Conservation (phyloP, 2,797 vertebrate species). For the Megaceryle alcyon region DNA sequence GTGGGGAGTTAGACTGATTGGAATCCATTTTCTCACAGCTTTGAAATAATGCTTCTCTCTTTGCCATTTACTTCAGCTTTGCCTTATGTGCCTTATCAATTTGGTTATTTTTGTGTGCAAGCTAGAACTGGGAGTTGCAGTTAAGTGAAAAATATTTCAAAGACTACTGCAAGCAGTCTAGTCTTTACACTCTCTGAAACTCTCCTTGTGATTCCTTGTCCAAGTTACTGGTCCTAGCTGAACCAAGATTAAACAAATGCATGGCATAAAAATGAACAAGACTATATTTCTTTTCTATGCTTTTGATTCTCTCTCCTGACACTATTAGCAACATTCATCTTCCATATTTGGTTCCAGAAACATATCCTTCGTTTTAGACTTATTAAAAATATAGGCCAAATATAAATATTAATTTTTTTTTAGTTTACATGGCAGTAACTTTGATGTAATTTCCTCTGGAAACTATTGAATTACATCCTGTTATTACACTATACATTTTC, state of each 20-base stretch:
- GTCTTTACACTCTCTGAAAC: neutral
- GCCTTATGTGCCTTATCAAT: neutral
- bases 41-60: neutral
- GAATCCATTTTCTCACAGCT: neutral
- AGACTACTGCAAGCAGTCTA: neutral
- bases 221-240: neutral
- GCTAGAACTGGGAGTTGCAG: neutral
- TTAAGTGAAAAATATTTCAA: neutral
- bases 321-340: neutral
- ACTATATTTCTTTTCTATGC: neutral
- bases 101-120: neutral
- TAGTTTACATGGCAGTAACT: neutral
- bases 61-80: neutral
- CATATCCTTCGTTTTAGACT: accelerated
- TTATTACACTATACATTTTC: neutral
- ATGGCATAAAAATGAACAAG: neutral
- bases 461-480: neutral
- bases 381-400: neutral
- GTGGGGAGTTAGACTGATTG: neutral
- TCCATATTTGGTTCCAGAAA: neutral
- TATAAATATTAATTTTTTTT: neutral
- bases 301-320: neutral
- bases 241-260: neutral
- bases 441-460: neutral
- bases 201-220: neutral